phyloP scores from a whole-genome alignment of 2,113 vertebrate genomes.

The Perca flavescens region DNA sequence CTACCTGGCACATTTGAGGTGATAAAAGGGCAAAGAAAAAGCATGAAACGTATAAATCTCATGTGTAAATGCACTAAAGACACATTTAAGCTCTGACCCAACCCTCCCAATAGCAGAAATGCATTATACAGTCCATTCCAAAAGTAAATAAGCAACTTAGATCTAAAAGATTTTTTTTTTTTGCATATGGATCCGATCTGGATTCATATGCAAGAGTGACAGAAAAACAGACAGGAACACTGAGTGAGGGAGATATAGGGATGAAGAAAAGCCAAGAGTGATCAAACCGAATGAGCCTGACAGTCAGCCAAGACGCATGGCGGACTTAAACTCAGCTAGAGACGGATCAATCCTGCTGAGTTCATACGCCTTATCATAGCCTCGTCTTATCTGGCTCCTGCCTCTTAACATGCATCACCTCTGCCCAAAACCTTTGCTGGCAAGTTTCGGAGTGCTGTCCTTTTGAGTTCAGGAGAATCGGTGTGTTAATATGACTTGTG shows the following conservation, averaged over 20 bases:
- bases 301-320: slow-evolving; percentile 50
- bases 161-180: no score
- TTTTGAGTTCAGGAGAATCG: slow-evolving; percentile 36
- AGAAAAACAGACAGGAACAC: not conserved
- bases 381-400: slow-evolving; percentile 56
- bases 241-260: not conserved
- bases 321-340: slow-evolving; percentile 60
- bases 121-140: not conserved
- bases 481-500: slow-evolving; percentile 57
- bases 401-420: slow-evolving; percentile 39
- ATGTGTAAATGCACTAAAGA: not conserved
- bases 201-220: not conserved
- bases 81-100: not conserved
- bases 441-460: slow-evolving; percentile 35
- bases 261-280: slow-evolving; percentile 9
- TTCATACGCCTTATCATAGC: slow-evolving; percentile 51
- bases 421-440: slow-evolving; percentile 16
- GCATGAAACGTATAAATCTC: not conserved
- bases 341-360: slow-evolving; percentile 61
- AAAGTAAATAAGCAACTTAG: not conserved
- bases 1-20: slow-evolving; percentile 11
- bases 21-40: not conserved
- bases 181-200: not conserved
- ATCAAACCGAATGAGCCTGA: slow-evolving; percentile 24
- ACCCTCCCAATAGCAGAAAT: not conserved